phyloP scores from a whole-genome alignment of 1,140 invertebrate species.

The Pemphigus obesinymphae region DNA sequence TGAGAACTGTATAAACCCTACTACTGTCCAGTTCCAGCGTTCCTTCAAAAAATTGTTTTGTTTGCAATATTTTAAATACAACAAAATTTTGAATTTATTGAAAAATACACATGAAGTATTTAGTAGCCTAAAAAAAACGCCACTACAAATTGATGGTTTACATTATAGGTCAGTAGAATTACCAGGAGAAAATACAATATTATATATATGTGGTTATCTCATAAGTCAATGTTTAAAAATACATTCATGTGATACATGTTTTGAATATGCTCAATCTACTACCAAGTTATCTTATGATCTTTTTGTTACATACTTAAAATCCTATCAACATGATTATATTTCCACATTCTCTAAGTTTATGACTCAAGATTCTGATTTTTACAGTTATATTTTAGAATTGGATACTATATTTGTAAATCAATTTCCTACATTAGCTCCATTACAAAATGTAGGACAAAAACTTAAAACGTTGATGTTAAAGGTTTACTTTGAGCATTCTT shows the following conservation, averaged over 20 bases:
- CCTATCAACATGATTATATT: not conserved
- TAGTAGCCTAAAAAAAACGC: not conserved
- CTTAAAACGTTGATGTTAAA: not conserved
- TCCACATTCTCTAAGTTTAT: not conserved
- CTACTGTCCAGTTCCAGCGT: no score
- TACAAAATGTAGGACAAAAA: not conserved
- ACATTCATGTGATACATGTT: not conserved
- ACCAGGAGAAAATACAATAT: no score
- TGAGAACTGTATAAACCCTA: no score
- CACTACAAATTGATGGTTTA: not conserved
- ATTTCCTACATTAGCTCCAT: not conserved
- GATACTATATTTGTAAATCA: not conserved
- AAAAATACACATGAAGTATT: not conserved
- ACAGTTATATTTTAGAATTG: not conserved
- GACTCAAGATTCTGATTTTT: not conserved
- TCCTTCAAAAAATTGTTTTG: no score
- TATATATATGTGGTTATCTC: not conserved
- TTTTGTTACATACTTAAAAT: not conserved
- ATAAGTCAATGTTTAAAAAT: not conserved
- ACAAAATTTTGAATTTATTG: not conserved
- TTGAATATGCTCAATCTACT: not conserved
- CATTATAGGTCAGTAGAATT: no score
- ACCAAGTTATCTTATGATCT: not conserved
- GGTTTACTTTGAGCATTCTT: no score
- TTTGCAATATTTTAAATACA: no score